A percentile compares a stretch with the other conserved stretches of the same genome.
These are phyloP conservation scores for Excalfactoria chinensis DNA, from an alignment of 2,113 vertebrate genomes.

Conservation along the genomic window DNA sequence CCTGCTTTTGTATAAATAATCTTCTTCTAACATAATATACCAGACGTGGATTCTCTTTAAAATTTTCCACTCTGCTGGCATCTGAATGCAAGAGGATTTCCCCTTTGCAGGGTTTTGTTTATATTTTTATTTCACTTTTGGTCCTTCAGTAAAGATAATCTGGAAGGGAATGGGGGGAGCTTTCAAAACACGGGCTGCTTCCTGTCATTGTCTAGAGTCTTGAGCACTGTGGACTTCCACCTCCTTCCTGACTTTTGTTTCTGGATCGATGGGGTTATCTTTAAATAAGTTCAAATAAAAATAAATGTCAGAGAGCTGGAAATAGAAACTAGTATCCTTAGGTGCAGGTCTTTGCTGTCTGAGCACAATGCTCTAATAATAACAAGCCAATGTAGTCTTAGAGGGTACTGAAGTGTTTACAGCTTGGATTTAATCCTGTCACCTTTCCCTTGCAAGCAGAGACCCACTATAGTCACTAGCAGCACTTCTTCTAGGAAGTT, in stretches of 20 bases:
- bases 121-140: constrained; percentile 49
- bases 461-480: background rate
- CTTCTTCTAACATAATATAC: background rate
- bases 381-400: constrained; percentile 28
- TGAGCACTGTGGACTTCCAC: constrained; percentile 33
- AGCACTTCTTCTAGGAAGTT: background rate
- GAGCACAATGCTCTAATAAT: constrained; percentile 4
- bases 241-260: constrained; percentile 69
- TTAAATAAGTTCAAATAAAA: constrained; percentile 64
- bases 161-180: constrained; percentile 48
- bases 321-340: constrained; percentile 47
- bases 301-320: constrained; percentile 45
- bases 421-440: constrained; percentile 28
- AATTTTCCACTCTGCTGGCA: constrained; percentile 11
- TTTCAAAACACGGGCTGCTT: constrained; percentile 31
- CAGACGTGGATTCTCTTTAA: background rate
- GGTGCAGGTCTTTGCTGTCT: constrained; percentile 14
- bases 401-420: constrained; percentile 9
- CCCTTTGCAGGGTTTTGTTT: constrained; percentile 20
- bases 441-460: constrained; percentile 42
- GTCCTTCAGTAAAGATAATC: constrained; percentile 2
- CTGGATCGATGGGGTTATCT: constrained; percentile 23
- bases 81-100: constrained; percentile 44
- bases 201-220: constrained; percentile 46
- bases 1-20: background rate